Evolutionary conservation across 1,140 invertebrate genomes (phyloP).

Genomic region (Babylonia areolata): DNA sequence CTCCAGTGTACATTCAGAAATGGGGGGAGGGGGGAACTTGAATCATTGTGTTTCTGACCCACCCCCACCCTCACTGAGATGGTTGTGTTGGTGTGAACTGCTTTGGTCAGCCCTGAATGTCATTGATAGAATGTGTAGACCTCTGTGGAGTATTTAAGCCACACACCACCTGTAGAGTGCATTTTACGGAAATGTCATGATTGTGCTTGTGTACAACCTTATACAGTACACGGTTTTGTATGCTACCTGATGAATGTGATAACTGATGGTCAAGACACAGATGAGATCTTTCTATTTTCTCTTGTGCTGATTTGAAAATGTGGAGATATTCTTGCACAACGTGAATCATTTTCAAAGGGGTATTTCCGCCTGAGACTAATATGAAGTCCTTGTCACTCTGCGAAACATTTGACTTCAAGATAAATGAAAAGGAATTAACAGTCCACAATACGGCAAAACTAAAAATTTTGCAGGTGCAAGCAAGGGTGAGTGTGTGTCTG

Average conservation of each 20-base stretch:
- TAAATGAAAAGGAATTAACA: not conserved
- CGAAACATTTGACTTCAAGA: too few relatives aligned
- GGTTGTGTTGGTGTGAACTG: not conserved
- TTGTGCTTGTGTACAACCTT: constrained; percentile 3
- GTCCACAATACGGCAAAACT: too few relatives aligned
- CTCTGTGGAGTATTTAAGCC: not conserved
- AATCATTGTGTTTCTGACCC: too few relatives aligned
- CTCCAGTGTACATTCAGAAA: too few relatives aligned
- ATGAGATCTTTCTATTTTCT: not conserved
- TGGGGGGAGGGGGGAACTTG: too few relatives aligned
- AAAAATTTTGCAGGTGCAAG: not conserved
- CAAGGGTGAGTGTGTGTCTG: not conserved
- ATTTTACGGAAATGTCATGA: not conserved
- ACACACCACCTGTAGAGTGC: not conserved
- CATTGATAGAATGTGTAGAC: not conserved
- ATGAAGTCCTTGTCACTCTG: too few relatives aligned
- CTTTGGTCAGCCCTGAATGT: not conserved
- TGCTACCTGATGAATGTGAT: not conserved
- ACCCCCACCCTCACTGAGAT: not conserved
- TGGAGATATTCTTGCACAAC: not conserved
- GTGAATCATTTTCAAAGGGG: too few relatives aligned
- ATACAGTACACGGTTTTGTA: not conserved
- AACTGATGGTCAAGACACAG: not conserved
- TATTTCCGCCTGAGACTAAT: too few relatives aligned
- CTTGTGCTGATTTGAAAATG: too few relatives aligned